phyloP scores from a whole-genome alignment of 2,888 invertebrate species.

The Drosophila subquinaria region DNA sequence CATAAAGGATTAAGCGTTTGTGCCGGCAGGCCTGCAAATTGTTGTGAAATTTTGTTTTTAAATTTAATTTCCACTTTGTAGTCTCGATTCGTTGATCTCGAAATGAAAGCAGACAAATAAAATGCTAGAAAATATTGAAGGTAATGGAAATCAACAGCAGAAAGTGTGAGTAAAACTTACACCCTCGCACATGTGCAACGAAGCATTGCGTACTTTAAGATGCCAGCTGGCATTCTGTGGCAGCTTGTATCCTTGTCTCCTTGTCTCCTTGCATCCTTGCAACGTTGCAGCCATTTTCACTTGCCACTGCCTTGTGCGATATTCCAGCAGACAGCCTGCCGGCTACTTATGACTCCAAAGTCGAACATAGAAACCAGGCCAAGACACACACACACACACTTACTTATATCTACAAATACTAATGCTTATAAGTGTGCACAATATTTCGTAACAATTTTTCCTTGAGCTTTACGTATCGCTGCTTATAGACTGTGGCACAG shows the following conservation, averaged over 20 bases:
- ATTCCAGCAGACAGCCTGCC: slow-evolving; percentile 67
- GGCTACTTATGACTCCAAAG: slow-evolving; percentile 69
- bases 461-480: slow-evolving; percentile 66
- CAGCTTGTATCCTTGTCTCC: slow-evolving; percentile 22
- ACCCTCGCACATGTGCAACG: slow-evolving; percentile 53
- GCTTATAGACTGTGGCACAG: slow-evolving; percentile 75
- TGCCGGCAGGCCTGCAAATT: slow-evolving; percentile 74
- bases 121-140: slow-evolving; percentile 65
- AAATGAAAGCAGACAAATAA: slow-evolving; percentile 67
- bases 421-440: slow-evolving; percentile 34
- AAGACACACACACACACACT: slow-evolving; percentile 27
- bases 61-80: slow-evolving; percentile 64
- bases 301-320: slow-evolving; percentile 47
- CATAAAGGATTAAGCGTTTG: slow-evolving; percentile 71
- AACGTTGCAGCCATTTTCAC: slow-evolving; percentile 47
- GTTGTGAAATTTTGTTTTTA: slow-evolving; percentile 65
- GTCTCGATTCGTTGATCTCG: slow-evolving; percentile 9
- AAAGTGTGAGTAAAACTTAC: slow-evolving; percentile 12
- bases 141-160: slow-evolving; percentile 56
- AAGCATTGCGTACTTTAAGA: slow-evolving; percentile 53
- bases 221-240: slow-evolving; percentile 34
- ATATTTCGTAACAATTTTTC: slow-evolving; percentile 63
- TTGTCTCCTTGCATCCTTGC: slow-evolving; percentile 26
- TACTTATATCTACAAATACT: slow-evolving; percentile 6
- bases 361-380: slow-evolving; percentile 54